Percentiles rank a stretch among this genome's conserved stretches.
Evolutionary conservation across 2,797 vertebrate genomes (phyloP).

Genomic region (Kryptopterus vitreolus): DNA sequence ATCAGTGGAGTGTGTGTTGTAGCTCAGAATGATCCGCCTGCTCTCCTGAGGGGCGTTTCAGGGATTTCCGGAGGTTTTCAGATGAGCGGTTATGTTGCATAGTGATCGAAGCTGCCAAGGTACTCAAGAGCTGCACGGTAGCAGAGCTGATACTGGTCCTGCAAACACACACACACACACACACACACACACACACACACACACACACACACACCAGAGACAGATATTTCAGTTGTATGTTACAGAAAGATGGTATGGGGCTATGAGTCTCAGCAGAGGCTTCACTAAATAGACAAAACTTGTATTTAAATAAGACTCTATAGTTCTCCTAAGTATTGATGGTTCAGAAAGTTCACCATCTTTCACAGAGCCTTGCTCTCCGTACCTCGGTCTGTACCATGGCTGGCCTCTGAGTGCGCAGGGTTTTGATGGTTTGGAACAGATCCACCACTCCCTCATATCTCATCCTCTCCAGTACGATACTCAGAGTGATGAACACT

Average conservation of each 20-base stretch:
- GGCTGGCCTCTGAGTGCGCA: slow-evolving; percentile 91
- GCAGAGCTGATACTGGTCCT: slow-evolving; percentile 99
- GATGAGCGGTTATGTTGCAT: slow-evolving; percentile 91
- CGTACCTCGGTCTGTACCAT: slow-evolving; percentile 98
- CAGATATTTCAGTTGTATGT: not conserved
- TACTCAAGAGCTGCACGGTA: slow-evolving; percentile 96
- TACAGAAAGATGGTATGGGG: not conserved
- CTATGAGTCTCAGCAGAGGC: not conserved
- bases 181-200: slow-evolving; percentile 6
- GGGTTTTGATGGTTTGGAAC: slow-evolving; percentile 95
- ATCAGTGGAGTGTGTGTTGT: slow-evolving; percentile 73
- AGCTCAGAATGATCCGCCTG: slow-evolving; percentile 79
- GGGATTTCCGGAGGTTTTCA: slow-evolving; percentile 53
- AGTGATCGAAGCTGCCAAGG: slow-evolving; percentile 98
- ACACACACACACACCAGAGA: not conserved
- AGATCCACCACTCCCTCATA: slow-evolving; percentile 94
- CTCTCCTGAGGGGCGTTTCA: slow-evolving; percentile 52
- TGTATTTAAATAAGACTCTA: not conserved
- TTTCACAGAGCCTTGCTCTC: not conserved
- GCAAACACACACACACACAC: slow-evolving; percentile 37
- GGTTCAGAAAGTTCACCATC: not conserved
- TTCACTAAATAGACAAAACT: not conserved
- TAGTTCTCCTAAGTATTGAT: not conserved
- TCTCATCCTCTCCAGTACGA: slow-evolving; percentile 94
- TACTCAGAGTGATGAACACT: slow-evolving; percentile 94